Conservation (phyloP, 2,888 invertebrate species). For the Pyralis farinalis region DNA sequence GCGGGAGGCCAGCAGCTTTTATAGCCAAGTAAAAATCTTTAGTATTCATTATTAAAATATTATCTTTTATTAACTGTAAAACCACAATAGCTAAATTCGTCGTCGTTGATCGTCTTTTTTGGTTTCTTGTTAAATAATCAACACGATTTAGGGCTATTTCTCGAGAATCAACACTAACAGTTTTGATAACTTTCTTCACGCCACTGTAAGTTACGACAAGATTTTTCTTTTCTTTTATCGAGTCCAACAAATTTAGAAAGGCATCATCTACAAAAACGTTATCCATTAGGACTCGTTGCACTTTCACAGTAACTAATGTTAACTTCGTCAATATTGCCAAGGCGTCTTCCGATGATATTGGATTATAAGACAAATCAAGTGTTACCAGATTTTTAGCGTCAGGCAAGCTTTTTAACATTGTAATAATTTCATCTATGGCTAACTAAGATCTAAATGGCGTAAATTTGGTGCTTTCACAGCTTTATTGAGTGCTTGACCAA, state of each 20-base stretch:
- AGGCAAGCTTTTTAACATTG: constrained; percentile 24
- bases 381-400: constrained; percentile 31
- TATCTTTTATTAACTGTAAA: constrained; percentile 38
- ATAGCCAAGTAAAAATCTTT: constrained; percentile 35
- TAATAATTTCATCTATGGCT: constrained; percentile 24
- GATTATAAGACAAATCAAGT: constrained; percentile 43
- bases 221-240: constrained; percentile 32
- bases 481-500: constrained; percentile 28
- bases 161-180: constrained; percentile 33
- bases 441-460: constrained; percentile 34
- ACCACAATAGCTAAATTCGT: constrained; percentile 43
- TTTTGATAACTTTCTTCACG: constrained; percentile 29
- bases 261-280: constrained; percentile 32
- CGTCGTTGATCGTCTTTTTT: constrained; percentile 30
- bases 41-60: constrained; percentile 22
- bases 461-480: constrained; percentile 29
- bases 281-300: constrained; percentile 33
- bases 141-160: constrained; percentile 46
- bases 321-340: constrained; percentile 27
- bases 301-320: constrained; percentile 29
- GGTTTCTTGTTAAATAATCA: constrained; percentile 38
- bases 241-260: constrained; percentile 28
- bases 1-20: constrained; percentile 20
- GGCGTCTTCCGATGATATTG: constrained; percentile 33
- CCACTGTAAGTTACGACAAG: constrained; percentile 30